Evolutionary conservation across 2,888 invertebrate genomes (phyloP).

Genomic region (Drosophila kanekoi): DNA sequence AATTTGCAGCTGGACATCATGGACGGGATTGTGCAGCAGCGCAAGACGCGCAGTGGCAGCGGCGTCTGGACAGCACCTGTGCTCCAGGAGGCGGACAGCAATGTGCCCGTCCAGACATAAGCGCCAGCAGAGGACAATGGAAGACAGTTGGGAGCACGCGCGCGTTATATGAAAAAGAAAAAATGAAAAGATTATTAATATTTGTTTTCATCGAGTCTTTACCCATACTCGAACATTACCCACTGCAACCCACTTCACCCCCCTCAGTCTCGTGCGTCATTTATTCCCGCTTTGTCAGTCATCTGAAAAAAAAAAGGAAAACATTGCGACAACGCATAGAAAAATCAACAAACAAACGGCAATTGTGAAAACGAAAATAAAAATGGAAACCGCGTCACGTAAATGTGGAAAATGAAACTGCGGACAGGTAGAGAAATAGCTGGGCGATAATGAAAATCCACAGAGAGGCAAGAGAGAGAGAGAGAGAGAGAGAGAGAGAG

Average conservation of each 20-base stretch:
- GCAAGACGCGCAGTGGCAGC: slow-evolving; percentile 88
- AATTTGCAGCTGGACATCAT: slow-evolving; percentile 94
- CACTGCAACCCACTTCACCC: neutral
- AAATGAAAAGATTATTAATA: too few relatives aligned
- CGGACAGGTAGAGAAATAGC: slow-evolving; percentile 3
- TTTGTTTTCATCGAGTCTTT: too few relatives aligned
- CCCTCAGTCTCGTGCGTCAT: neutral
- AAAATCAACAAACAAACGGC: slow-evolving; percentile 49
- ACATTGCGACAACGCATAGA: slow-evolving; percentile 52
- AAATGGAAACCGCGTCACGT: slow-evolving; percentile 21
- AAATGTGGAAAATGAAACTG: slow-evolving; percentile 24
- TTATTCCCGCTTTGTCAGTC: neutral
- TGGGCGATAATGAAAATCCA: neutral
- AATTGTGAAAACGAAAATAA: slow-evolving; percentile 32
- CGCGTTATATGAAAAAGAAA: neutral
- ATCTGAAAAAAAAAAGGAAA: neutral
- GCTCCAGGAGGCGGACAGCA: slow-evolving; percentile 82
- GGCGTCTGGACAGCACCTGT: slow-evolving; percentile 90
- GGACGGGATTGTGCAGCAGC: slow-evolving; percentile 93
- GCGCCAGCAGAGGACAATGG: slow-evolving; percentile 19
- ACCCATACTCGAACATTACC: neutral
- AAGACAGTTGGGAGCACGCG: neutral
- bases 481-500: neutral
- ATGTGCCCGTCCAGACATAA: slow-evolving; percentile 85
- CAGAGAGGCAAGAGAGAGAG: neutral